Percentiles rank a stretch among this genome's conserved stretches.
These are phyloP conservation scores for Mormyrus hasselquistii DNA, from an alignment of 2,797 vertebrate genomes.

Conservation along the genomic window DNA sequence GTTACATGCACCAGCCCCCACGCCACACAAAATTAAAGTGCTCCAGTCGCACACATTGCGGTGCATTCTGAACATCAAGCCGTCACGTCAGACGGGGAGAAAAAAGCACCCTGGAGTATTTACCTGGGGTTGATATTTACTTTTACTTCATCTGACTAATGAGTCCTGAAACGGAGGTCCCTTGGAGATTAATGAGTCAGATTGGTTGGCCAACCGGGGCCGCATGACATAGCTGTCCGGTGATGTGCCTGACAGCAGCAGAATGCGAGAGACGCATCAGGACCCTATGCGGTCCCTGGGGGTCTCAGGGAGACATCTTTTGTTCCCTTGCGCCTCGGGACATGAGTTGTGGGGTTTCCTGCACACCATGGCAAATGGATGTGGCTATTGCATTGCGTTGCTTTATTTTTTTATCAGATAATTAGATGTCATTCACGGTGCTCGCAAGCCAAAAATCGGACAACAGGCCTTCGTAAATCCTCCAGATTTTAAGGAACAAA, in stretches of 20 bases:
- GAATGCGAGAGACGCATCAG: neutral
- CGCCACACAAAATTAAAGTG: neutral
- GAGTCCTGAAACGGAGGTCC: neutral
- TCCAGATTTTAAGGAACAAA: neutral
- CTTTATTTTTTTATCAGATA: neutral
- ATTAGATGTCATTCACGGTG: neutral
- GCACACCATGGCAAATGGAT: neutral
- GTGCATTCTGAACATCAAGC: neutral
- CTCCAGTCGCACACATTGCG: neutral
- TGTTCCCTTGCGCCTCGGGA: neutral
- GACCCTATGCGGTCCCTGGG: neutral
- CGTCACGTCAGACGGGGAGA: neutral
- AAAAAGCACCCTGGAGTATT: neutral
- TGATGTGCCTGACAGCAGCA: neutral
- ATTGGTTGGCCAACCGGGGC: neutral
- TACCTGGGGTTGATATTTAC: neutral
- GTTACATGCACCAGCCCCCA: neutral
- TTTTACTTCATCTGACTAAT: conserved; percentile 6
- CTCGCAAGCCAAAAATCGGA: neutral
- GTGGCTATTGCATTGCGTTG: neutral
- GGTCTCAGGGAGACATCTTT: neutral
- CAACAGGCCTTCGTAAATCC: neutral
- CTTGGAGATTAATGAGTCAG: neutral
- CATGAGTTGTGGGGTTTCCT: neutral
- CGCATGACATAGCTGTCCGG: neutral